Conservation (phyloP, 2,113 vertebrate species). For the Nanger granti region DNA sequence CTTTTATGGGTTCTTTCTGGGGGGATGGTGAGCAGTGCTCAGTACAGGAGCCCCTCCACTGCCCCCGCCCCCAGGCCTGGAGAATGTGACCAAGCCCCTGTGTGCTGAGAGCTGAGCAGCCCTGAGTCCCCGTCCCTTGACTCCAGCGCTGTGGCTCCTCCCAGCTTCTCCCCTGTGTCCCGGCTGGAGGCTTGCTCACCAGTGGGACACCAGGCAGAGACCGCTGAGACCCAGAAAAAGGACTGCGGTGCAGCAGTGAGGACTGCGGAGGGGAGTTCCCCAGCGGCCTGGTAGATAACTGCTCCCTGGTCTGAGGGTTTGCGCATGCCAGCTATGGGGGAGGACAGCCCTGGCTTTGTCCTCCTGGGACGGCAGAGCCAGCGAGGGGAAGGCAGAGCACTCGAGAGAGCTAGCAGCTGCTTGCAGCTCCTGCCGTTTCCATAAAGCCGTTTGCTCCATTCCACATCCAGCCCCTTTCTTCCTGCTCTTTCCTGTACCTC, state of each 20-base stretch:
- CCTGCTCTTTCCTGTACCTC: neutral
- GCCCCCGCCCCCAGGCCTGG: neutral
- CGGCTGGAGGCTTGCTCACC: neutral
- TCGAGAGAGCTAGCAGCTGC: neutral
- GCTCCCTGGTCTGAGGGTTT: neutral
- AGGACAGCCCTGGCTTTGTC: neutral
- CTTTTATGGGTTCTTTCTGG: neutral
- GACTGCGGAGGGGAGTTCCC: neutral
- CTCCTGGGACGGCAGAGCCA: neutral
- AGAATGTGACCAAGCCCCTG: neutral
- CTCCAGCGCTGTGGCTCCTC: neutral
- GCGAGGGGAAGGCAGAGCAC: neutral
- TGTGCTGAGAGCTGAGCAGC: neutral
- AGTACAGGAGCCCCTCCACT: neutral
- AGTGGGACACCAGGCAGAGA: neutral
- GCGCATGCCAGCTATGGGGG: neutral
- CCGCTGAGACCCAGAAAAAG: neutral
- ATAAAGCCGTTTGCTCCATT: neutral
- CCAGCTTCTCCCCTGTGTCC: neutral
- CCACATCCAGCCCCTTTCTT: neutral
- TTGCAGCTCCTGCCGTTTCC: neutral
- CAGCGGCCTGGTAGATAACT: too few species aligned
- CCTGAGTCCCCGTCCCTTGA: neutral
- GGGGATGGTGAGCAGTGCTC: neutral
- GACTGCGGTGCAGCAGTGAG: fast-evolving